phyloP scores from a whole-genome alignment of 2,797 vertebrate species.

The Calcarius lapponicus region DNA sequence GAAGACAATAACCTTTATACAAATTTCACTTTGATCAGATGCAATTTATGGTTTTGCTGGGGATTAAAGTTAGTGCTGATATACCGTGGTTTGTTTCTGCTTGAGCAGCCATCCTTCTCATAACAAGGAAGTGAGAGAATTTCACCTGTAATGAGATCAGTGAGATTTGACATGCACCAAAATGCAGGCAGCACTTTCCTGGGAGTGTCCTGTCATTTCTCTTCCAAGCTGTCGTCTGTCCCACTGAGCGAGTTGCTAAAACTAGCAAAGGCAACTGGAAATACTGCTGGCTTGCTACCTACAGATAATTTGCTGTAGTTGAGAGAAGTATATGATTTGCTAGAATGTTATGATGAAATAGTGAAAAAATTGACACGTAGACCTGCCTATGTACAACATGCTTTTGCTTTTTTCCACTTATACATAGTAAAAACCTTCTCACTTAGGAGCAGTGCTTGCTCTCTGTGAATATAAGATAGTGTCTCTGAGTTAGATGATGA shows the following conservation, averaged over 20 bases:
- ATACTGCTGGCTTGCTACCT: background rate
- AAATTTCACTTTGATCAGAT: background rate
- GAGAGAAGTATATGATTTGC: background rate
- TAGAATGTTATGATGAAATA: background rate
- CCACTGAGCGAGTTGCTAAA: background rate
- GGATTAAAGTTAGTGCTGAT: background rate
- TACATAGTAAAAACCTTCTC: fast-evolving
- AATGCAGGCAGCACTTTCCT: background rate
- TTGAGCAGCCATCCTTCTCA: background rate
- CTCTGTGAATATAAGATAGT: background rate
- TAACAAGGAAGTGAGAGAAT: background rate
- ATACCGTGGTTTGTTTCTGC: background rate
- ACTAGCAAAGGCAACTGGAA: background rate
- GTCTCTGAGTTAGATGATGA: background rate
- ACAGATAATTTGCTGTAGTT: background rate
- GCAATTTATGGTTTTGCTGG: background rate
- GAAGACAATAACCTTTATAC: background rate
- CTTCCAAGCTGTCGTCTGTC: background rate
- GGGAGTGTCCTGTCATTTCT: background rate
- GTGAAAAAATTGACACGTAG: background rate
- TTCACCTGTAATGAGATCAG: background rate
- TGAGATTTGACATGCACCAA: background rate
- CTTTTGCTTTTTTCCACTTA: background rate
- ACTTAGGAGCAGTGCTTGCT: background rate
- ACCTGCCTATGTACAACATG: background rate